Base-by-base conservation (phyloP, 2,113 vertebrate genomes). In the Gambusia holbrooki region DNA sequence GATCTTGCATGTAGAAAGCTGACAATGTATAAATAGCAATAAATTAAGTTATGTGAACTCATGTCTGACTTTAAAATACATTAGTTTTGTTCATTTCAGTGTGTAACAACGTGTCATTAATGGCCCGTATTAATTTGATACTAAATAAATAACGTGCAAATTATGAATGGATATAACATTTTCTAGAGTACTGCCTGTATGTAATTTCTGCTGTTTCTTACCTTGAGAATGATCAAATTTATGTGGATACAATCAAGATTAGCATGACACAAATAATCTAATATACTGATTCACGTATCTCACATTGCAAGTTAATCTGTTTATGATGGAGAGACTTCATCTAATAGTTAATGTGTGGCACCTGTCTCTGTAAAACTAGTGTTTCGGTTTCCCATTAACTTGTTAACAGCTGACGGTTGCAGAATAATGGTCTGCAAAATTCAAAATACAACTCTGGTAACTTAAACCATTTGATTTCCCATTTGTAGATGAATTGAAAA, bases 281-380 rank as follows among this genome's bases (percentile, higher is more conserved):
- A 48, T 15, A 64, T 10, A 54, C 19, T 54, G 40, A 76, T 60
- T 79, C 45, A 78, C 72, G 76, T 66, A 83, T 78, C 84, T 84
- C 65, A 87, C 68, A 80, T 80, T 37, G 30, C 9, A 83, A 28
- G 60, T 67, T 73, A 74, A 84, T 89, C 19, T 37, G 71, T 81
- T 88, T 87, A 79, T 66, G 69, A 84, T 79, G 72, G 71, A 81
- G 11, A 48, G 71, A 66, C 48, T 29, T 76, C 75, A 87, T 84
- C 61, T 42, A 77, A 86, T 76, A 78, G 45, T 62, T 63, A 75
- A 77, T 72, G 37, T 81, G 71, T 62, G 77, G 74, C 29, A 69
- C 79, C 60, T 81, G 79, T 79, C 51, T 66, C 9, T 62, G 33
- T 65, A 73, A 86, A 87, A 79, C 68, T 54, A 65, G 40, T 66